Conservation (phyloP, 2,113 vertebrate species). For the Taxidea taxus region DNA sequence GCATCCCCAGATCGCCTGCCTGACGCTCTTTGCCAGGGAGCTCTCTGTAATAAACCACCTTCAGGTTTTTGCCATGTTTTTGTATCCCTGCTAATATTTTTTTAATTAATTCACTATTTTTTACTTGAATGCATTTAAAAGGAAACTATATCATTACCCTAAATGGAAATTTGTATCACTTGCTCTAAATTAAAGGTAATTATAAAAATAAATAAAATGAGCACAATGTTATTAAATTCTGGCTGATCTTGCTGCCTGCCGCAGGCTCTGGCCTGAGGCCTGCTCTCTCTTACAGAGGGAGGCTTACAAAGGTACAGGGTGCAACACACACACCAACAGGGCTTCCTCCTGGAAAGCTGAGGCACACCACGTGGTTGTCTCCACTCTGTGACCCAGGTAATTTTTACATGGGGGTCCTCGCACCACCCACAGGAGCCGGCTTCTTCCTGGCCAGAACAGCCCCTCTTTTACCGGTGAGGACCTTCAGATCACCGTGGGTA, state of each 20-base stretch:
- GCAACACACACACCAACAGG: fast-evolving
- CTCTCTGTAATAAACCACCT: background rate
- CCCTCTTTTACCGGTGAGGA: background rate
- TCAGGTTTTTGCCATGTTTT: background rate
- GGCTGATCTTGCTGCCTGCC: constrained; percentile 30
- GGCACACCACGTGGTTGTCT: fast-evolving
- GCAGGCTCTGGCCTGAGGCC: constrained; percentile 32
- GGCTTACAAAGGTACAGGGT: background rate
- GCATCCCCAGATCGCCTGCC: background rate
- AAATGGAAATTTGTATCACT: constrained; percentile 78
- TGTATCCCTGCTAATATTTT: constrained; percentile 74
- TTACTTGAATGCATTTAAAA: constrained; percentile 78
- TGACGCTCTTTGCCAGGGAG: fast-evolving
- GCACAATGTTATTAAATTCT: constrained; percentile 75
- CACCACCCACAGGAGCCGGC: background rate
- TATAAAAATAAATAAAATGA: constrained; percentile 80
- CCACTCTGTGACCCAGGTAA: background rate
- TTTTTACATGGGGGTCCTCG: fast-evolving
- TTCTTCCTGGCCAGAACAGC: background rate
- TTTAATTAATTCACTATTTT: constrained; percentile 80
- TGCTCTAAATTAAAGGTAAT: constrained; percentile 80
- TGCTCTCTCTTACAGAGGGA: background rate
- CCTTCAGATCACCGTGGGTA: background rate
- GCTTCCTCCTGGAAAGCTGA: background rate
- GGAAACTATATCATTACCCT: constrained; percentile 77